Base-by-base conservation (phyloP, 2,797 vertebrate genomes). In the Peromyscus eremicus region DNA sequence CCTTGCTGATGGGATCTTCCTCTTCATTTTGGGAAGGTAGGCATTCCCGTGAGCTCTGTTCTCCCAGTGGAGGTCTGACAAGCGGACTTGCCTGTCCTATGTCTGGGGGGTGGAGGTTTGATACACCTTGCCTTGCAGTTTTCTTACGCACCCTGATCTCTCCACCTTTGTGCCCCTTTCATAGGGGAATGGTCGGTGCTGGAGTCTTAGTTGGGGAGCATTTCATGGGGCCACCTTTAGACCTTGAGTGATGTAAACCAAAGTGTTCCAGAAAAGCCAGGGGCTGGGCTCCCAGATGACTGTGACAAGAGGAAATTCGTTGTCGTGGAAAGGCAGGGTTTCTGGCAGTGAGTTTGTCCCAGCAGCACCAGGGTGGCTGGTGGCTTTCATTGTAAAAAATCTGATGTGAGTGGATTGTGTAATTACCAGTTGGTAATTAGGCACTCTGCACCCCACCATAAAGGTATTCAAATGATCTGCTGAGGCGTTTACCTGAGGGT, bases 301-400 rank as follows among this genome's bases (percentile, higher is more conserved):
- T 19, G 0, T 70, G 66, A 57, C 34, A 19, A 52, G 29, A 9
- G 25, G 10, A 16, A 4, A 49, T 7, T 23, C 27, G 0, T 5
- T 9, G 0, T 1, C 40, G 21, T 0, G 40, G 55, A 10, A 37
- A 9, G 37, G 6, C 21, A 0, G 7, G 62, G 16, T 37, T n/a
- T 21, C 17, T 43, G 46, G 27, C 8, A 0, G 5, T 6, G 21
- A 29, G 0, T 1, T 17, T 9, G 12, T 13, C 34, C 46, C 13
- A 2, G n/a, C 25, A 16, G 11, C 37, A n/a, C 12, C 1, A 25
- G 73, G 46, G 11, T 2, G 32, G 5, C 27, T 37, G 19, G 49
- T 71, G 14, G 46, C 19, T 46, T 43, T 5, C 23, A 27, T n/a
- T 75, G 73, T 46, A 32, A 60, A 76, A 12, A 17, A 55, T 88